phyloP scores from a whole-genome alignment of 2,888 invertebrate species.

The Pseudococcus viburni region DNA sequence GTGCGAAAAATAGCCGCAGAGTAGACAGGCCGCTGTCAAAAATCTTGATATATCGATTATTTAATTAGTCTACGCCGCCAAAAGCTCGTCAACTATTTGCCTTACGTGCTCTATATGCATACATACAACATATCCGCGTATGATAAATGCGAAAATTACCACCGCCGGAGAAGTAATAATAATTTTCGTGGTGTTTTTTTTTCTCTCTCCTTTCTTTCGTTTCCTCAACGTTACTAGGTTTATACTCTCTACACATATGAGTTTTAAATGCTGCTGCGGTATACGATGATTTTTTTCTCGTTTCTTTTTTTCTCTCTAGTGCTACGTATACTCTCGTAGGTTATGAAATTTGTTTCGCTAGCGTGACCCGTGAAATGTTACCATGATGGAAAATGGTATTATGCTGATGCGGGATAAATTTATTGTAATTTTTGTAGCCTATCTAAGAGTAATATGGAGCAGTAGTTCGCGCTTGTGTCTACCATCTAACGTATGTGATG shows the following conservation, averaged over 20 bases:
- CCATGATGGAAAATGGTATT: neutral
- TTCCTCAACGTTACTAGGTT: too few species aligned
- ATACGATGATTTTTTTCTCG: too few species aligned
- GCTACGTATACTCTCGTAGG: neutral
- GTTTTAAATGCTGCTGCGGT: neutral
- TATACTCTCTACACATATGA: neutral
- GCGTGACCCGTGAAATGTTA: neutral
- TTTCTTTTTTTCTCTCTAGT: neutral
- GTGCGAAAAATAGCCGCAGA: neutral
- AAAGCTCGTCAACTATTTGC: neutral
- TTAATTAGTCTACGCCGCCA: slow-evolving; percentile 24
- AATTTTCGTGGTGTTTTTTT: too few species aligned
- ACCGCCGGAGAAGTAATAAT: too few species aligned
- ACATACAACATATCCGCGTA: neutral
- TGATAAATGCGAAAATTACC: neutral
- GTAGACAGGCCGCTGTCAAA: slow-evolving; percentile 28
- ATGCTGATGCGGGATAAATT: neutral
- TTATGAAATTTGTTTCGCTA: neutral
- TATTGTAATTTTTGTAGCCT: neutral
- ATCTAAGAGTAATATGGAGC: neutral
- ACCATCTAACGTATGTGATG: neutral
- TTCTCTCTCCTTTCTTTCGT: too few species aligned
- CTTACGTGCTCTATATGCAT: neutral
- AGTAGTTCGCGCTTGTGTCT: neutral
- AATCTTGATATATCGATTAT: neutral